A percentile compares a stretch with the other conserved stretches of the same genome.
phyloP scores from a whole-genome alignment of 1,140 invertebrate genomes.

The Watersipora subatra region DNA sequence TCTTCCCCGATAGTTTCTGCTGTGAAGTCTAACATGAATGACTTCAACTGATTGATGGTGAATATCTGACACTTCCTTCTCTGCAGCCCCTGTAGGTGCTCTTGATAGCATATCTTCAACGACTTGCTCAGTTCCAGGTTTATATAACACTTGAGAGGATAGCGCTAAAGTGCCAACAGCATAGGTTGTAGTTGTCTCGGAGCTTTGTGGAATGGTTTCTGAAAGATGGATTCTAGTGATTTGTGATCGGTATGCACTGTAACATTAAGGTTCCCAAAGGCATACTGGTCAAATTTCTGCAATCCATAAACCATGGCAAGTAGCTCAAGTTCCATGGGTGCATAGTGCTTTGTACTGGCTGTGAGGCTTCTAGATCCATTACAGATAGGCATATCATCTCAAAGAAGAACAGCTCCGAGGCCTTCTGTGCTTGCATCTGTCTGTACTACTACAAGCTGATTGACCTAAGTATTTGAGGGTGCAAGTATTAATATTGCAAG shows the following conservation, averaged over 20 bases:
- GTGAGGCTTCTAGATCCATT: constrained; percentile 31
- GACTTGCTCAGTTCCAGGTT: no score
- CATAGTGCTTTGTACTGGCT: constrained; percentile 26
- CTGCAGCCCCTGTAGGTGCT: background rate
- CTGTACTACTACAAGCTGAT: constrained; percentile 8
- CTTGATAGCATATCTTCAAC: background rate
- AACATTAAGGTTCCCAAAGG: constrained; percentile 20
- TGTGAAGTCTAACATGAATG: background rate
- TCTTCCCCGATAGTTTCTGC: background rate
- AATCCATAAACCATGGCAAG: constrained; percentile 29
- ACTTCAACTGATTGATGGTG: background rate
- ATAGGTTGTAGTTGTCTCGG: constrained; percentile 18
- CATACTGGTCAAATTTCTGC: constrained; percentile 33
- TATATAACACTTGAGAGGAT: constrained; percentile 12
- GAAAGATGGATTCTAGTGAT: constrained; percentile 15
- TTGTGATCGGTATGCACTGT: constrained; percentile 16
- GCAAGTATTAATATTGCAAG: constrained; percentile 4
- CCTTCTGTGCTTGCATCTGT: constrained; percentile 34
- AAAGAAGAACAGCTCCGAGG: constrained; percentile 34
- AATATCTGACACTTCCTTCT: background rate
- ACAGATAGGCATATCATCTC: constrained; percentile 30
- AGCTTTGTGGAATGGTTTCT: constrained; percentile 15
- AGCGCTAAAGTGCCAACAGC: constrained; percentile 15
- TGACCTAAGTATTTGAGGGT: constrained; percentile 12
- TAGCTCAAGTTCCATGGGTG: constrained; percentile 43